Evolutionary conservation across 2,888 invertebrate species (phyloP).

Genomic region (Thymelicus acteon): DNA sequence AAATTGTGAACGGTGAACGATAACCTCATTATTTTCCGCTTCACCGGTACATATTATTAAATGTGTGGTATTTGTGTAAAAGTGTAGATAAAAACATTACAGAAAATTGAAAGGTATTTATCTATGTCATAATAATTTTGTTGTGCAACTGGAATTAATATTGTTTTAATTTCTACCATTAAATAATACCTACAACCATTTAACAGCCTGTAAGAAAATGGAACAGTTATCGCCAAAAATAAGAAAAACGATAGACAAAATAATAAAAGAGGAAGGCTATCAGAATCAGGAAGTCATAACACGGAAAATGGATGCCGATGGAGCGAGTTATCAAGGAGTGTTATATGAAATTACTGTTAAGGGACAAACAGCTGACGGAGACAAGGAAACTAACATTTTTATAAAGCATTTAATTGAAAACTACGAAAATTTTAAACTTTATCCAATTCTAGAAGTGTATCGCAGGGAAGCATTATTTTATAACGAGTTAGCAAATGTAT

Average conservation of each 20-base stretch:
- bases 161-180: no score
- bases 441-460: constrained; percentile 54
- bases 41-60: no score
- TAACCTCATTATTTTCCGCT: no score
- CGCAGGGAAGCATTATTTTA: constrained; percentile 58
- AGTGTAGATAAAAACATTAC: no score
- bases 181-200: background rate
- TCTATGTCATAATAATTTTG: no score
- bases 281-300: constrained; percentile 5
- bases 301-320: constrained; percentile 18
- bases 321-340: constrained; percentile 29
- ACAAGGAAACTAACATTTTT: constrained; percentile 56
- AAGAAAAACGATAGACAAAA: constrained; percentile 19
- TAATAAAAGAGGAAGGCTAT: constrained; percentile 24
- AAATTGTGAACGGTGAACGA: no score
- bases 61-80: no score
- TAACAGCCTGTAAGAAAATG: constrained; percentile 1
- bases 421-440: constrained; percentile 49
- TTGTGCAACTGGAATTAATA: no score
- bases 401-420: constrained; percentile 55
- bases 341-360: constrained; percentile 26
- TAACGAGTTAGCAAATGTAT: constrained; percentile 53
- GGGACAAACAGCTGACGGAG: constrained; percentile 34
- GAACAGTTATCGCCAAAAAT: constrained; percentile 26
- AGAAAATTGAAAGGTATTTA: no score